Evolutionary conservation across 2,797 vertebrate genomes (phyloP).

Genomic region (Rhinogobio ventralis): DNA sequence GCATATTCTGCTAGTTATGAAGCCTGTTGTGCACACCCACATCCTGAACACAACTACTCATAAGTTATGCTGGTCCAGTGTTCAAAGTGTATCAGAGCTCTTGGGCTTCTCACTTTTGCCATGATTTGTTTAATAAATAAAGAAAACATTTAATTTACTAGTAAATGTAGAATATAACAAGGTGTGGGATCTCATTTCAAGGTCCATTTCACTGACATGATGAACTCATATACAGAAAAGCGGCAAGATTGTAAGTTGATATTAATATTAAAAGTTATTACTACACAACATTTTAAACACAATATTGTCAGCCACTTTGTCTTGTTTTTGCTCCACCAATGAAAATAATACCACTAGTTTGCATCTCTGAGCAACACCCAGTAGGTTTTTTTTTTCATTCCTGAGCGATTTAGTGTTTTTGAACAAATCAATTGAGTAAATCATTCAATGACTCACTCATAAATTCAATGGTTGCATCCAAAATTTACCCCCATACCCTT

Average conservation of each 20-base stretch:
- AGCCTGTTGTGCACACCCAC: background rate
- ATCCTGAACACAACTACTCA: background rate
- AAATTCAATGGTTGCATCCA: background rate
- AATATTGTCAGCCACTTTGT: background rate
- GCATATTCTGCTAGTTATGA: background rate
- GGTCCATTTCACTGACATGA: background rate
- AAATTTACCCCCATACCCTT: background rate
- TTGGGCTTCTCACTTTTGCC: background rate
- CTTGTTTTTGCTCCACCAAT: background rate
- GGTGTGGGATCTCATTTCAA: background rate
- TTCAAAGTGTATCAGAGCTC: background rate
- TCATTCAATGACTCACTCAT: conserved; percentile 1
- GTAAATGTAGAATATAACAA: background rate
- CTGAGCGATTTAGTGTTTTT: background rate
- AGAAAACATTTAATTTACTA: background rate
- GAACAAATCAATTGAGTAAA: background rate
- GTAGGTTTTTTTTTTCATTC: background rate
- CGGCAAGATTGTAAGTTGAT: background rate
- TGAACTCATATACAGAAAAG: background rate
- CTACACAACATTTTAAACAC: background rate
- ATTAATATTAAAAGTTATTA: background rate
- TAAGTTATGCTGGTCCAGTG: background rate
- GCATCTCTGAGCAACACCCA: too few relatives aligned
- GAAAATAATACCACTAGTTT: background rate
- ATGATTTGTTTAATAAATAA: background rate